Conservation (phyloP, 2,888 invertebrate species). For the Drosophila lacicola region DNA sequence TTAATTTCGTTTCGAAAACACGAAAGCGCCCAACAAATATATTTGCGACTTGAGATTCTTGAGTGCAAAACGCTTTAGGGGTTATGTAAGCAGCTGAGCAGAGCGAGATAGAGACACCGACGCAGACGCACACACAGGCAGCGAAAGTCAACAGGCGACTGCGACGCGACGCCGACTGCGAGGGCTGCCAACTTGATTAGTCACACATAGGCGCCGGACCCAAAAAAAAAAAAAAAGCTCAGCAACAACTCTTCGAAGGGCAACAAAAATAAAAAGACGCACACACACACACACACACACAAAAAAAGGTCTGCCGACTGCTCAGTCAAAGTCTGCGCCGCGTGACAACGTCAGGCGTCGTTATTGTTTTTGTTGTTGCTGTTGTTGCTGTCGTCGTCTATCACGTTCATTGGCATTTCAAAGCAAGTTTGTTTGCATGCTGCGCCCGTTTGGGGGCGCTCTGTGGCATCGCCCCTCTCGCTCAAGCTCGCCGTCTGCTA, state of each 20-base stretch:
- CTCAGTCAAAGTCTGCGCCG: constrained; percentile 60
- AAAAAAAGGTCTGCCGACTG: constrained; percentile 58
- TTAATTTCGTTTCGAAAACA: constrained; percentile 27
- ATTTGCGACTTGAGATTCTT: constrained; percentile 55
- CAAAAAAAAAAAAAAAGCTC: constrained; percentile 21
- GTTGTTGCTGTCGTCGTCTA: constrained; percentile 46
- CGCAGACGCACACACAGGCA: constrained; percentile 26
- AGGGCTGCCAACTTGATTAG: constrained; percentile 66
- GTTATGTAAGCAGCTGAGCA: constrained; percentile 46
- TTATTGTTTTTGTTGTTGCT: constrained; percentile 31
- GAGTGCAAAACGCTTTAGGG: constrained; percentile 32
- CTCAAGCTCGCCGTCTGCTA: constrained; percentile 25
- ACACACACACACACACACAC: constrained; percentile 21
- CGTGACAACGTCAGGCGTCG: constrained; percentile 57
- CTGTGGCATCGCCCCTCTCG: constrained; percentile 26
- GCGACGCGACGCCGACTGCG: constrained; percentile 36
- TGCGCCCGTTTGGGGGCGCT: constrained; percentile 56
- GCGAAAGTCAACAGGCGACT: constrained; percentile 58
- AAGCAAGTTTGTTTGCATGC: constrained; percentile 71
- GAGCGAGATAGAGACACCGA: constrained; percentile 4
- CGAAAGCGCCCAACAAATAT: constrained; percentile 35
- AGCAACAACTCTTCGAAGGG: constrained; percentile 58
- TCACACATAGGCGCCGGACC: constrained; percentile 55
- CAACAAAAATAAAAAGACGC: constrained; percentile 14
- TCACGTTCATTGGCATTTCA: constrained; percentile 70